phyloP scores from a whole-genome alignment of 2,113 vertebrate species.

The Gallinago paraguaiae region DNA sequence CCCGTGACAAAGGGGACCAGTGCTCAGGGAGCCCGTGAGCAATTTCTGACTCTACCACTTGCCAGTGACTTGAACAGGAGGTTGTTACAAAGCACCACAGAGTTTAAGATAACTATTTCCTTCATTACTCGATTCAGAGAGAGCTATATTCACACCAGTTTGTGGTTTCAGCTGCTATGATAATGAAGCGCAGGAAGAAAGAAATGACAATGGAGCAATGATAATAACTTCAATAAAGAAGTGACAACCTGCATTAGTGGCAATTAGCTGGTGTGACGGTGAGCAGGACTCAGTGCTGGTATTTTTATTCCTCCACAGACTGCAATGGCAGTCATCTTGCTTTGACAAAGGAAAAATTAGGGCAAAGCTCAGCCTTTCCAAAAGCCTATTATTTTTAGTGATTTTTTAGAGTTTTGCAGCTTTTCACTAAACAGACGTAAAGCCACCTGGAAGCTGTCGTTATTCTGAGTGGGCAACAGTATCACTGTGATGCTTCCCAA shows the following conservation, averaged over 20 bases:
- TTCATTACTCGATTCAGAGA: background rate
- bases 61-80: background rate
- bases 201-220: background rate
- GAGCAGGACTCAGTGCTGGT: background rate
- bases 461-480: background rate
- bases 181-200: background rate
- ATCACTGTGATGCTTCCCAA: accelerated
- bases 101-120: background rate
- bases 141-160: background rate
- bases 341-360: background rate
- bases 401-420: background rate
- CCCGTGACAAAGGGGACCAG: background rate
- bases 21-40: background rate
- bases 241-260: background rate
- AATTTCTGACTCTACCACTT: background rate
- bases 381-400: background rate
- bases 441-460: accelerated
- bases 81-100: background rate
- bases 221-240: background rate
- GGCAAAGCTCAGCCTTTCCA: background rate
- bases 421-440: background rate
- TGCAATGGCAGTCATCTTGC: background rate
- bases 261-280: background rate
- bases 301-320: background rate
- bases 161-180: background rate